phyloP scores from a whole-genome alignment of 2,797 vertebrate genomes.

The Tiaroga cobitis region DNA sequence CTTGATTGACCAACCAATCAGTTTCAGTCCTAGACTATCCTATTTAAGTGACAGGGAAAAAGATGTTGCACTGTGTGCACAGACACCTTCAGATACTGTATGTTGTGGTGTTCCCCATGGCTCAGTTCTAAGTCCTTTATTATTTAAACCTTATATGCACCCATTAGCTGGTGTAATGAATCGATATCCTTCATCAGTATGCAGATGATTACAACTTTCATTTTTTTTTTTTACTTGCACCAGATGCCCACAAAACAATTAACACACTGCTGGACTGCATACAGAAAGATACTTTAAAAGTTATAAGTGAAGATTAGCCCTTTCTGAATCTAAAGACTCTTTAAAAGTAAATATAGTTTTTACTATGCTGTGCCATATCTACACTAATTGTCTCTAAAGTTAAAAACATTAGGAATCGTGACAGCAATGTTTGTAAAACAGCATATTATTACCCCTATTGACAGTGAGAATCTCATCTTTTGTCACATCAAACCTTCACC shows the following conservation, averaged over 20 bases:
- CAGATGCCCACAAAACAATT: slow-evolving; percentile 25
- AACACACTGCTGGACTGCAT: background rate
- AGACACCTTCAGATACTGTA: background rate
- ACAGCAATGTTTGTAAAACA: slow-evolving; percentile 19
- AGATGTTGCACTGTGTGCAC: background rate
- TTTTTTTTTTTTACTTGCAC: background rate
- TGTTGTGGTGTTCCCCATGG: background rate
- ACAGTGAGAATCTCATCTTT: slow-evolving; percentile 15
- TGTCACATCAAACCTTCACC: slow-evolving; percentile 17
- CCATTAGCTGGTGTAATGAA: slow-evolving; percentile 17
- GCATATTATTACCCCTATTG: slow-evolving; percentile 1
- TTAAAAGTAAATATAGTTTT: background rate
- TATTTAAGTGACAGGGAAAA: background rate
- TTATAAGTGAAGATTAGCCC: background rate
- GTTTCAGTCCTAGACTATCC: background rate
- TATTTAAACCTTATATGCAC: background rate
- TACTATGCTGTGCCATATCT: background rate
- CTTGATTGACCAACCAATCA: background rate
- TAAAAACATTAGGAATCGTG: background rate
- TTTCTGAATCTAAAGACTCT: background rate
- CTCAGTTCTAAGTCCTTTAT: background rate
- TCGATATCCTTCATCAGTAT: slow-evolving; percentile 2
- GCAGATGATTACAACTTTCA: background rate
- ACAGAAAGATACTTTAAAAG: background rate
- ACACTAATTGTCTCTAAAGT: background rate